phyloP scores from a whole-genome alignment of 2,888 invertebrate genomes.

The Drosophila borealis region DNA sequence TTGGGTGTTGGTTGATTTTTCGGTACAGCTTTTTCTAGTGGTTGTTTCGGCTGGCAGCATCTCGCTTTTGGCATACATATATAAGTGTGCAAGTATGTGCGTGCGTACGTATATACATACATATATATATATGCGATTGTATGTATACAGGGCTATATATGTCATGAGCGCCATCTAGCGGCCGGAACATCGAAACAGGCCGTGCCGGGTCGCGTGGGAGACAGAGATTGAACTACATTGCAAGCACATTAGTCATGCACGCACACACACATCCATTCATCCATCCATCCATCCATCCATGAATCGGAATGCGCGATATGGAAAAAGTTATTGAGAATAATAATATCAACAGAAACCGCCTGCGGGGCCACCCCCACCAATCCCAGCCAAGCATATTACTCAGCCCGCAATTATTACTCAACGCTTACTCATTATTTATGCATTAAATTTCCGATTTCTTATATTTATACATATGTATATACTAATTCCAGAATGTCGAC shows the following conservation, averaged over 20 bases:
- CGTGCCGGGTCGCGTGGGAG: conserved; percentile 52
- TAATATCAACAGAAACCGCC: conserved; percentile 17
- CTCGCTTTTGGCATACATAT: conserved; percentile 61
- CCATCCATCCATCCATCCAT: conserved; percentile 4
- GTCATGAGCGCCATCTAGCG: conserved; percentile 76
- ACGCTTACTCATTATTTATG: conserved; percentile 35
- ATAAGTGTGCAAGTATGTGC: conserved; percentile 25
- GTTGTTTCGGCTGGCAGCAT: conserved; percentile 60
- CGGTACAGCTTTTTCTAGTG: conserved; percentile 71
- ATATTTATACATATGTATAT: not conserved
- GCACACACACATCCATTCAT: not conserved
- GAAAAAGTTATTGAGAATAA: conserved; percentile 24
- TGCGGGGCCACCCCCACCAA: conserved; percentile 13
- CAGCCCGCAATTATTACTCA: conserved; percentile 30
- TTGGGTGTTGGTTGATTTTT: conserved; percentile 73
- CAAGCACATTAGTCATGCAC: conserved; percentile 63
- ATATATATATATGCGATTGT: conserved; percentile 1
- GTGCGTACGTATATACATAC: not conserved
- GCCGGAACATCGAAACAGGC: conserved; percentile 30
- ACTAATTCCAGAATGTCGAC: conserved; percentile 92
- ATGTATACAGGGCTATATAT: conserved; percentile 64
- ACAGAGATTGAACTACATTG: conserved; percentile 70
- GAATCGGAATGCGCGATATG: conserved; percentile 53
- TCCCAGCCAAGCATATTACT: conserved; percentile 41
- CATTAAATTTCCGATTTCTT: conserved; percentile 1